Conservation (phyloP, 2,888 invertebrate genomes). For the Sceliomorpha sp. region DNA sequence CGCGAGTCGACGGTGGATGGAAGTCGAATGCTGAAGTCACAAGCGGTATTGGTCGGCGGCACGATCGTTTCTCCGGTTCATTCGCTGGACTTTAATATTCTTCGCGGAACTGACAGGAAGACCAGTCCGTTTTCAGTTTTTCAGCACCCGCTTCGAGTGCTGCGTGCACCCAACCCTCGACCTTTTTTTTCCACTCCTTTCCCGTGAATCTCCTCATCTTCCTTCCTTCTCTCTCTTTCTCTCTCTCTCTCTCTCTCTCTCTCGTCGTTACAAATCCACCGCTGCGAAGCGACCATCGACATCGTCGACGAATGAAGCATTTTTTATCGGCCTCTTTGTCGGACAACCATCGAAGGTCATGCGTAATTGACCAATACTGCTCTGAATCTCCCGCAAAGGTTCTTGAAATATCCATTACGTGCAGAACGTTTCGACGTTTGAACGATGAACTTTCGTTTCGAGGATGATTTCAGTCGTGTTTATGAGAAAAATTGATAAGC, state of each 20-base stretch:
- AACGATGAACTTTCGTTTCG: too few relatives aligned
- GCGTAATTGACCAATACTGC: slow-evolving; percentile 39
- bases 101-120: slow-evolving; percentile 54
- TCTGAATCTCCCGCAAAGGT: too few relatives aligned
- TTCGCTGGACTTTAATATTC: slow-evolving; percentile 59
- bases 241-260: too few relatives aligned
- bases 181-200: slow-evolving; percentile 36
- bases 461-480: too few relatives aligned
- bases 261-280: slow-evolving; percentile 51
- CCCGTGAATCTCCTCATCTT: slow-evolving; percentile 44
- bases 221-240: slow-evolving; percentile 43
- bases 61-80: slow-evolving; percentile 52
- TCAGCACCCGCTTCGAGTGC: slow-evolving; percentile 9
- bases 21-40: slow-evolving; percentile 27
- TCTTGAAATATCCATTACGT: too few relatives aligned
- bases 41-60: slow-evolving; percentile 24
- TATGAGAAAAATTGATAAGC: too few relatives aligned
- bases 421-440: too few relatives aligned
- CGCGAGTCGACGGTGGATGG: too few relatives aligned
- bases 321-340: slow-evolving; percentile 53
- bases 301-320: slow-evolving; percentile 35
- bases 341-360: slow-evolving; percentile 50
- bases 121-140: slow-evolving; percentile 42
- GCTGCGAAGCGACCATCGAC: slow-evolving; percentile 44
- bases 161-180: slow-evolving; percentile 11